Percentiles rank a stretch among this genome's conserved stretches.
These are phyloP conservation scores for Corynorhinus townsendii DNA, from an alignment of 2,113 vertebrate genomes.

Conservation along the genomic window DNA sequence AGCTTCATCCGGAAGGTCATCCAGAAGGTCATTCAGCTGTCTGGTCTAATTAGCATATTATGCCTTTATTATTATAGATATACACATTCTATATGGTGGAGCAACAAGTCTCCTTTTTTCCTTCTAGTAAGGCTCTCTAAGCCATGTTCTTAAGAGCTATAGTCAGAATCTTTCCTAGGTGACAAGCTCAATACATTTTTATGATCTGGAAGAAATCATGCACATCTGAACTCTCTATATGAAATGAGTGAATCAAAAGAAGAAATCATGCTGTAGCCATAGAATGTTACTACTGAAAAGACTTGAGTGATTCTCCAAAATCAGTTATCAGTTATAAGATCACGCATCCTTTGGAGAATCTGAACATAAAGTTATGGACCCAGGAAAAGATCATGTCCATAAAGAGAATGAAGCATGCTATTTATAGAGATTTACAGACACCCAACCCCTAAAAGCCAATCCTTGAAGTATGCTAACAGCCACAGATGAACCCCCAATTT, in stretches of 20 bases:
- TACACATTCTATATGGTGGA: neutral
- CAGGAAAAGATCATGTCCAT: neutral
- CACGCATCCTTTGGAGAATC: neutral
- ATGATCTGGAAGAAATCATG: neutral
- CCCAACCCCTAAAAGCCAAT: neutral
- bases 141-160: neutral
- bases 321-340: neutral
- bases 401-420: neutral
- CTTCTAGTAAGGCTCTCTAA: neutral
- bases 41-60: too few species aligned
- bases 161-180: neutral
- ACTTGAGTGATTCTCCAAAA: neutral
- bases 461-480: neutral
- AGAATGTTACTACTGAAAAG: neutral
- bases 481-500: neutral
- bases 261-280: neutral
- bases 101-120: neutral
- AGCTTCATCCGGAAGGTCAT: too few species aligned
- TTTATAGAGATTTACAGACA: neutral
- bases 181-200: neutral
- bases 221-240: too few species aligned
- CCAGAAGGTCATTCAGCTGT: too few species aligned
- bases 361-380: neutral
- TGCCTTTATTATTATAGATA: neutral
- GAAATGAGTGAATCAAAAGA: too few species aligned